These are phyloP conservation scores for Solen grandis DNA, from an alignment of 1,140 invertebrate species.

Conservation along the genomic window DNA sequence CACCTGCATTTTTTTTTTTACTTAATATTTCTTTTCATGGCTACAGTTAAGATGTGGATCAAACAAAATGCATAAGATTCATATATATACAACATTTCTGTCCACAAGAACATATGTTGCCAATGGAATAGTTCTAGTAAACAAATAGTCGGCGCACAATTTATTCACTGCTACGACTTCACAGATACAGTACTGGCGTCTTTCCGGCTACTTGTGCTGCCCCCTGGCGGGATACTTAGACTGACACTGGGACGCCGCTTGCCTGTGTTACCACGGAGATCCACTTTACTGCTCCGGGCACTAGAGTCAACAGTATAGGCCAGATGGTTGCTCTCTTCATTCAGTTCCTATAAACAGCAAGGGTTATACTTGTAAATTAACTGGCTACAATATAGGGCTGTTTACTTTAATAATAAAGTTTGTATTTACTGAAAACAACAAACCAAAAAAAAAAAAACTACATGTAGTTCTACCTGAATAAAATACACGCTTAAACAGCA, in stretches of 20 bases:
- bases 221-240: neutral
- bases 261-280: neutral
- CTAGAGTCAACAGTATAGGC: neutral
- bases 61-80: too few species aligned
- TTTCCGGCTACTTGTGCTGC: constrained; percentile 21
- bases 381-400: neutral
- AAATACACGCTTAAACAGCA: neutral
- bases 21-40: too few species aligned
- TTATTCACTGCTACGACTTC: too few species aligned
- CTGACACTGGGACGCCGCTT: constrained; percentile 11
- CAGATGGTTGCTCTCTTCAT: neutral
- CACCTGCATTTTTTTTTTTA: too few species aligned
- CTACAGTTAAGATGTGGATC: too few species aligned
- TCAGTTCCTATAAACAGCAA: too few species aligned
- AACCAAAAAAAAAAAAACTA: neutral
- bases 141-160: too few species aligned
- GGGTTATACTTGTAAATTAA: constrained; percentile 13
- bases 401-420: neutral
- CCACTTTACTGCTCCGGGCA: constrained; percentile 14
- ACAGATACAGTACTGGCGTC: constrained; percentile 19
- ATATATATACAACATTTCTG: too few species aligned
- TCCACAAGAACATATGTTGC: too few species aligned
- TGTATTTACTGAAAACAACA: neutral
- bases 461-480: neutral
- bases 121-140: too few species aligned